Conservation (phyloP, 30 jellyfish, hydroid and myxozoan species). For the Catostylus mosaicus region DNA sequence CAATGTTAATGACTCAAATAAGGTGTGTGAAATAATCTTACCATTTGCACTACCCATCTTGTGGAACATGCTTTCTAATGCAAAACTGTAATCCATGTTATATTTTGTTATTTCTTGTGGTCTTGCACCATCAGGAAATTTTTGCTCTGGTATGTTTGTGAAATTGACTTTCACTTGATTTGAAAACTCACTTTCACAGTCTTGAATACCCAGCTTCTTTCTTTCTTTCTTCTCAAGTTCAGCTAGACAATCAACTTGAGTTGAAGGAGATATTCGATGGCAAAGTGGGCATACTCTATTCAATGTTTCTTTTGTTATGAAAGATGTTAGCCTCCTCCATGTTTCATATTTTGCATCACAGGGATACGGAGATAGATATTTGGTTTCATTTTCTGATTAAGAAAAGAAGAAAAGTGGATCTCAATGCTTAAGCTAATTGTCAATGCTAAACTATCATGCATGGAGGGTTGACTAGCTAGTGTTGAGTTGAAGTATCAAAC, state of each 20-base stretch:
- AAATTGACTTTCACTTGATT: slow-evolving; percentile 38
- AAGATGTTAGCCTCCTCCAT: slow-evolving; percentile 64
- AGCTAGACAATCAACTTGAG: slow-evolving; percentile 71
- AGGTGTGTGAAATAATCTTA: background rate
- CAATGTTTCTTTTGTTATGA: slow-evolving; percentile 51
- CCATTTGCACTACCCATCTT: background rate
- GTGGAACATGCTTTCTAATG: slow-evolving; percentile 38
- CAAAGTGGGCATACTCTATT: slow-evolving; percentile 70
- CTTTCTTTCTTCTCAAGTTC: slow-evolving; percentile 39
- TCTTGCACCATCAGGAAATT: slow-evolving; percentile 64
- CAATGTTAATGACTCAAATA: no score
- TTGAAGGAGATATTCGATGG: slow-evolving; percentile 55
- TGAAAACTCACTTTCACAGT: background rate
- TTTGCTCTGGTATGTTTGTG: slow-evolving; percentile 65
- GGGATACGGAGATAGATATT: slow-evolving; percentile 83
- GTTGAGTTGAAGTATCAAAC: no score
- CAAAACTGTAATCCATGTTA: slow-evolving; percentile 69
- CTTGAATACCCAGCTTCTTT: slow-evolving; percentile 19
- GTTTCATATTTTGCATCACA: slow-evolving; percentile 46
- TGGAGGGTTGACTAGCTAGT: no score
- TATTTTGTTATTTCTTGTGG: slow-evolving; percentile 69
- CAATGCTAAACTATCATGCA: no score
- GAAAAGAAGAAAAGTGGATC: background rate
- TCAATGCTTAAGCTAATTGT: background rate
- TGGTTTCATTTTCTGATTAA: slow-evolving; percentile 47